Evolutionary conservation across 2,113 vertebrate genomes (phyloP).

Genomic region (Lynx canadensis): DNA sequence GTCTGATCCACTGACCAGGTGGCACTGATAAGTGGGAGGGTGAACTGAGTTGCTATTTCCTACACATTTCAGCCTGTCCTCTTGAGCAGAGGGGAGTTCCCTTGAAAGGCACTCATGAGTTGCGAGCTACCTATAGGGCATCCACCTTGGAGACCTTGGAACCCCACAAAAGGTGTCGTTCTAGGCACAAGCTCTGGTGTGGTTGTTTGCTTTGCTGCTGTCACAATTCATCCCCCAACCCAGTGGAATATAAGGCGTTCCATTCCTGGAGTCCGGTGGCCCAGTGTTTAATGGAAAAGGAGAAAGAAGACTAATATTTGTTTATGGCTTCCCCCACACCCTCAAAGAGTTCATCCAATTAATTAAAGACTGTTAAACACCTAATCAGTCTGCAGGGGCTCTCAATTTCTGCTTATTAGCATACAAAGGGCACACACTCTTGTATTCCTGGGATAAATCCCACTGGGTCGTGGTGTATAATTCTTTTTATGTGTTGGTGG

Average conservation of each 20-base stretch:
- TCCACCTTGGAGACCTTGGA: neutral
- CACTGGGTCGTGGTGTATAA: neutral
- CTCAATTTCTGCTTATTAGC: neutral
- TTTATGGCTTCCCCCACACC: neutral
- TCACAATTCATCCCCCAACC: neutral
- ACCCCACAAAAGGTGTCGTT: neutral
- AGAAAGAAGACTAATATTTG: neutral
- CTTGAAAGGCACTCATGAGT: neutral
- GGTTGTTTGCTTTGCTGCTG: neutral
- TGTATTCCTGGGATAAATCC: neutral
- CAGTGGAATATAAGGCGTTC: neutral
- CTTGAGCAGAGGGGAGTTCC: no score
- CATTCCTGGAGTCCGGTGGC: neutral
- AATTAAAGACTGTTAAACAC: neutral
- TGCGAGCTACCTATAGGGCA: neutral
- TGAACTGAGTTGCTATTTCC: neutral
- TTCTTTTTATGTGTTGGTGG: neutral
- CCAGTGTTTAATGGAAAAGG: neutral
- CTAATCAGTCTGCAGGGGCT: neutral
- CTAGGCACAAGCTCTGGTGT: neutral
- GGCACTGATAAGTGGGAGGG: rapidly evolving
- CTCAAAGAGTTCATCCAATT: neutral
- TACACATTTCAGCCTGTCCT: neutral
- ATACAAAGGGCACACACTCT: neutral
- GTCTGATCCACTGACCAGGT: neutral